phyloP scores from a whole-genome alignment of 2,888 invertebrate species.

The Eucera pruinosa region DNA sequence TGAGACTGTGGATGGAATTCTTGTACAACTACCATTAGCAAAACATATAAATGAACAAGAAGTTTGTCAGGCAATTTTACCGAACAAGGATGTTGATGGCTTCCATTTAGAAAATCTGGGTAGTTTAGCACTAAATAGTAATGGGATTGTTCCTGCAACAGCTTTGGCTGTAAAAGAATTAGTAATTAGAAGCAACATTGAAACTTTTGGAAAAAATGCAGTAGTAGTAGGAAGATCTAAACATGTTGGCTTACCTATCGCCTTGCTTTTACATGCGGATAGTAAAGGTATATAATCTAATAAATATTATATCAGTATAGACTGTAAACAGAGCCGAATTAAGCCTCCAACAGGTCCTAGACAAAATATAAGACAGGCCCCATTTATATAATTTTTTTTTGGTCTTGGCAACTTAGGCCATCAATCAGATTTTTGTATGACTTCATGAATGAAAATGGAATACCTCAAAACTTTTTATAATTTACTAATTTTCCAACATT shows the following conservation, averaged over 20 bases:
- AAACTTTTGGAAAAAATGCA: slow-evolving; percentile 94
- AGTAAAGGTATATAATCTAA: slow-evolving; percentile 86
- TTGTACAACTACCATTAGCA: slow-evolving; percentile 94
- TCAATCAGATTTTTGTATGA: too few species aligned
- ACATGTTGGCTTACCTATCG: slow-evolving; percentile 96
- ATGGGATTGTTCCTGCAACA: slow-evolving; percentile 80
- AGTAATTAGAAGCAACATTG: slow-evolving; percentile 86
- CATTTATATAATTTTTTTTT: too few species aligned
- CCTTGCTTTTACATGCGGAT: slow-evolving; percentile 93
- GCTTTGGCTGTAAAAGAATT: slow-evolving; percentile 83
- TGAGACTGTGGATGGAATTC: slow-evolving; percentile 90
- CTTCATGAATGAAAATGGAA: too few species aligned
- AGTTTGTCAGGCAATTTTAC: slow-evolving; percentile 92
- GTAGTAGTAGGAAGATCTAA: slow-evolving; percentile 96
- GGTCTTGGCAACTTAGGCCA: too few species aligned
- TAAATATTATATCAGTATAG: background rate
- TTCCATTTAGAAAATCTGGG: slow-evolving; percentile 94
- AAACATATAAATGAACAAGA: slow-evolving; percentile 90
- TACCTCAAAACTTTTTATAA: too few species aligned
- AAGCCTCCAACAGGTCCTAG: too few species aligned
- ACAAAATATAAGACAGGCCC: too few species aligned
- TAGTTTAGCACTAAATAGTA: slow-evolving; percentile 88
- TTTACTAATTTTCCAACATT: too few species aligned
- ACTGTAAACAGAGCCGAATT: too few species aligned
- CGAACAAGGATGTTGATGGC: slow-evolving; percentile 96